Base-by-base conservation (phyloP, 2,888 invertebrate species). In the Chaitophorus viminalis region DNA sequence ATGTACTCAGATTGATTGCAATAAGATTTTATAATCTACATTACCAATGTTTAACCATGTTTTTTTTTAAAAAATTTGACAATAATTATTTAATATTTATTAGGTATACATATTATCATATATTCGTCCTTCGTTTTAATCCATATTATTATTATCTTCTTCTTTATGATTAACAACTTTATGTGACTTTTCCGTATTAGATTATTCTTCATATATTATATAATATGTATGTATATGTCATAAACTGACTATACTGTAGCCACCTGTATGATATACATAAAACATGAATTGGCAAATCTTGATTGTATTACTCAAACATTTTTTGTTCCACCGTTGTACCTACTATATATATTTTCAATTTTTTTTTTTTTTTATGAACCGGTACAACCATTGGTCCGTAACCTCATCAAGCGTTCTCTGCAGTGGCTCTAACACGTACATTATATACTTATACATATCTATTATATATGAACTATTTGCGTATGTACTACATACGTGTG, bases 251-350 rank as follows among this genome's bases (percentile, higher is more conserved):
- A n/a, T 25, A 74, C 68, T 74, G 72, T 31, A 36, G 21, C 36
- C 14, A 21, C 21, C 6, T 29, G 31, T 21, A 65, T 33, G 14
- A n/a, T 54, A 52, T 8, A 14, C n/a, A 25, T 33, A 78, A 36
- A 52, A 54, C 78, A 33, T 54, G 85, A 85, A 78, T 85, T 85
- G 70, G 85, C 85, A 70, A 85, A 85, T 85, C 52, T 21, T 33
- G 25, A 31, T n/a, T 31, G 29, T 70, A 85, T 33, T 72, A 72
- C 36, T 29, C 25, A 78, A 86, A 78, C 36, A 33, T n/a, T 9
- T 77, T 76, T 77, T 77, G 60, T 76, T 36, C 3, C n/a, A 60
- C 11, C 39, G 33, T 39, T 29, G 14, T 60, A 33, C 6, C 6
- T 39, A n/a, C 6, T 39, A 39, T 39, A 39, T 46, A 11, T 14